These are phyloP conservation scores for Vesta saturnalis DNA, from an alignment of 2,888 invertebrate species.

Conservation along the genomic window DNA sequence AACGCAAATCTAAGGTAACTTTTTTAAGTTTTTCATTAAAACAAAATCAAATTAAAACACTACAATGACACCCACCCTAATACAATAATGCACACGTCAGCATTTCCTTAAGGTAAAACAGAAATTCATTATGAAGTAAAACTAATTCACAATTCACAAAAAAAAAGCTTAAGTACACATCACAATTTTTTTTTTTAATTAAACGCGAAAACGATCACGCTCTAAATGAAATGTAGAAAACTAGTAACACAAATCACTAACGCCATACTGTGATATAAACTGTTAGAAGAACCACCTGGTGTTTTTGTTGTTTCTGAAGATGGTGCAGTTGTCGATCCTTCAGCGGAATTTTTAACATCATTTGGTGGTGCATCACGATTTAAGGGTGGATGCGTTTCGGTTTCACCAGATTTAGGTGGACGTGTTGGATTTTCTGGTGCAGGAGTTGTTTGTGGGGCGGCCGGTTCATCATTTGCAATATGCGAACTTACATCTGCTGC, in stretches of 20 bases:
- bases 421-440: neutral
- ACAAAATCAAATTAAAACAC: neutral
- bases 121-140: neutral
- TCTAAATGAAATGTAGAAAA: neutral
- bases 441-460: no score
- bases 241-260: neutral
- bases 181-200: neutral
- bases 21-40: neutral
- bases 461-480: no score
- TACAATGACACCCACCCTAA: constrained; percentile 7
- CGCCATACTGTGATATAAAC: neutral
- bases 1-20: constrained; percentile 6
- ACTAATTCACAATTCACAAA: constrained; percentile 5
- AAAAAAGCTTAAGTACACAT: constrained; percentile 12
- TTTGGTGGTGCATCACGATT: neutral
- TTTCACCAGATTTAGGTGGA: neutral
- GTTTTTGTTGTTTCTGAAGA: neutral
- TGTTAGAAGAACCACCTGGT: neutral
- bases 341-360: neutral
- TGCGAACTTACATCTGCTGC: no score
- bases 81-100: constrained; percentile 2
- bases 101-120: neutral
- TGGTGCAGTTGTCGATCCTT: neutral
- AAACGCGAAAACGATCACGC: no score
- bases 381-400: no score